phyloP scores from a whole-genome alignment of 2,888 invertebrate species.

The Alcis repandata region DNA sequence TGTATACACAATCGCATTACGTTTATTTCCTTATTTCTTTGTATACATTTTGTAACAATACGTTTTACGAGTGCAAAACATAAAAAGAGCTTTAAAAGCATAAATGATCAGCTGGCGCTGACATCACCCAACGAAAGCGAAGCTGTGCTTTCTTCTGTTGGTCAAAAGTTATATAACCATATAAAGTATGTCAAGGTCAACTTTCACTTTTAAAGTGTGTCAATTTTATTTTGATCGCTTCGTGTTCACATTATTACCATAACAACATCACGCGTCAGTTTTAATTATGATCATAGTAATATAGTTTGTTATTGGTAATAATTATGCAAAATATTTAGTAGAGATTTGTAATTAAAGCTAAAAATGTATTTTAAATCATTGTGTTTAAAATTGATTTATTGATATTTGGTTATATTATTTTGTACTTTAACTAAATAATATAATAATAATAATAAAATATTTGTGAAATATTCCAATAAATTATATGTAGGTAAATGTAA shows the following conservation, averaged over 20 bases:
- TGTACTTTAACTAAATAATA: too few relatives aligned
- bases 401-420: too few relatives aligned
- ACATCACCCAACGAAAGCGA: slow-evolving; percentile 26
- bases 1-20: not conserved
- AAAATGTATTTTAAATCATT: too few relatives aligned
- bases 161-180: slow-evolving; percentile 13
- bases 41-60: not conserved
- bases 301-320: not conserved
- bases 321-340: not conserved
- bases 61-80: not conserved
- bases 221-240: slow-evolving; percentile 18
- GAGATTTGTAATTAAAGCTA: too few relatives aligned
- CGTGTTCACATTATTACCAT: not conserved
- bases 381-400: too few relatives aligned
- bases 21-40: not conserved
- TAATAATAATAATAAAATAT: too few relatives aligned
- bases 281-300: slow-evolving; percentile 3
- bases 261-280: not conserved
- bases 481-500: too few relatives aligned
- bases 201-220: slow-evolving; percentile 38
- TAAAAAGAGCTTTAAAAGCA: not conserved
- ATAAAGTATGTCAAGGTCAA: slow-evolving; percentile 44
- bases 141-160: slow-evolving; percentile 40
- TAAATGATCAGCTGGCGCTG: not conserved
- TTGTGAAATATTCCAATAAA: too few relatives aligned